These are phyloP conservation scores for Drosophila bunnanda DNA, from an alignment of 2,888 invertebrate genomes.

Conservation along the genomic window DNA sequence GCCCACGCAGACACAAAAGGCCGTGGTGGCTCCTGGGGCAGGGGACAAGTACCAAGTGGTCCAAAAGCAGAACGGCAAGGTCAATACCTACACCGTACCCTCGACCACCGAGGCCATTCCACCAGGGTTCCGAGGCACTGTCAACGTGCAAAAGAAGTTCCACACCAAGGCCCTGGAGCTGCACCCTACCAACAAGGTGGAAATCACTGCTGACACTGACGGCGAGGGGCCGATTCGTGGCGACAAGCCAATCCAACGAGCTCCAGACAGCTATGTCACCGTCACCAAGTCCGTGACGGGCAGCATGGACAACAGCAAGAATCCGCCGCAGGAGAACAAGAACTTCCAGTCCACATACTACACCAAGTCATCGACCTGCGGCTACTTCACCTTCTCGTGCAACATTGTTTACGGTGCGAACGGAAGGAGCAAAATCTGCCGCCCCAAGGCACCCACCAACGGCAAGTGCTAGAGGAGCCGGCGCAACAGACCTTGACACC, in stretches of 20 bases:
- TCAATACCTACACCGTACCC: conserved; percentile 68
- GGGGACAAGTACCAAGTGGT: conserved; percentile 76
- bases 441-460: conserved; percentile 91
- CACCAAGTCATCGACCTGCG: conserved; percentile 94
- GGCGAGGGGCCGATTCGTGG: conserved; percentile 35
- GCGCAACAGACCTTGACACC: neutral
- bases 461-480: conserved; percentile 86
- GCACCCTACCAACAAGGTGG: conserved; percentile 73
- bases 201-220: conserved; percentile 72
- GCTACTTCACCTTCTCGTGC: conserved; percentile 94
- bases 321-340: conserved; percentile 87
- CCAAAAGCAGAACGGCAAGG: conserved; percentile 84
- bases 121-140: conserved; percentile 84
- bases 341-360: conserved; percentile 92
- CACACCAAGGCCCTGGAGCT: conserved; percentile 82
- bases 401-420: conserved; percentile 91
- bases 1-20: conserved; percentile 81
- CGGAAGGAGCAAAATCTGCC: conserved; percentile 92
- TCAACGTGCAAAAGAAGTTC: conserved; percentile 84
- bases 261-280: conserved; percentile 90
- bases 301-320: conserved; percentile 87
- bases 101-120: conserved; percentile 82
- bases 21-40: conserved; percentile 68
- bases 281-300: conserved; percentile 93
- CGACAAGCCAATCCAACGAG: conserved; percentile 71